A percentile compares a stretch with the other conserved stretches of the same genome.
Evolutionary conservation across 2,888 invertebrate genomes (phyloP).

Genomic region (Dascillus cervinus): DNA sequence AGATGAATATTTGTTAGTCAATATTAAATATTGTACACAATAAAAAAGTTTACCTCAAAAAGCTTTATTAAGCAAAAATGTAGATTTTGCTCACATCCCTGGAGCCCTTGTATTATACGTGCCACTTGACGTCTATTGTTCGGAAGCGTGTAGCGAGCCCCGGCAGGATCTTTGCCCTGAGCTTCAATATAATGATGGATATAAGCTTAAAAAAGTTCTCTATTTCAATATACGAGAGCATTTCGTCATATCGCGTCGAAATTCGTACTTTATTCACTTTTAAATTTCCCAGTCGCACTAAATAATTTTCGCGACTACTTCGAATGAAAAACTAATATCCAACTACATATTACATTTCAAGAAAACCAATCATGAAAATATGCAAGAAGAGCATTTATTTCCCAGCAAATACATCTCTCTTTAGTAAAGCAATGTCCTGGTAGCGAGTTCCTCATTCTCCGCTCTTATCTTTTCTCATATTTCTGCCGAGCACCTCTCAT

Average conservation of each 20-base stretch:
- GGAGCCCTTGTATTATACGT: conserved; percentile 34
- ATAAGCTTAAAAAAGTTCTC: conserved; percentile 27
- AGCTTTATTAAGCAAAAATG: too few species aligned
- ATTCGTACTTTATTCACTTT: too few species aligned
- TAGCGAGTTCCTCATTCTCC: conserved; percentile 29
- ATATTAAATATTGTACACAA: conserved; percentile 14
- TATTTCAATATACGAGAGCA: not conserved
- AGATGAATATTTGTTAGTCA: too few species aligned
- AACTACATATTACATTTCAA: too few species aligned
- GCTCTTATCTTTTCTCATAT: conserved; percentile 34
- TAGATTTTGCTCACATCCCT: conserved; percentile 20
- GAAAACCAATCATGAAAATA: too few species aligned
- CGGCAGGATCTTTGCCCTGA: conserved; percentile 40
- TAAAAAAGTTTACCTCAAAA: too few species aligned
- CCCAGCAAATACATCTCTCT: conserved; percentile 8
- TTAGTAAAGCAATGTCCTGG: conserved; percentile 8
- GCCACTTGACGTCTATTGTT: conserved; percentile 44
- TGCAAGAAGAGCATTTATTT: too few species aligned
- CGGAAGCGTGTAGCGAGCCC: conserved; percentile 39
- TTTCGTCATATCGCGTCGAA: not conserved
- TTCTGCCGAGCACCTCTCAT: conserved; percentile 33
- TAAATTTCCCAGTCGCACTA: too few species aligned
- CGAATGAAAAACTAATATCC: too few species aligned
- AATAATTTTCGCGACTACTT: too few species aligned
- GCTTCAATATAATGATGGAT: conserved; percentile 42